Percentiles rank a stretch among this genome's conserved stretches.
Evolutionary conservation across 2,113 vertebrate genomes (phyloP).

Genomic region (Acinonyx jubatus): DNA sequence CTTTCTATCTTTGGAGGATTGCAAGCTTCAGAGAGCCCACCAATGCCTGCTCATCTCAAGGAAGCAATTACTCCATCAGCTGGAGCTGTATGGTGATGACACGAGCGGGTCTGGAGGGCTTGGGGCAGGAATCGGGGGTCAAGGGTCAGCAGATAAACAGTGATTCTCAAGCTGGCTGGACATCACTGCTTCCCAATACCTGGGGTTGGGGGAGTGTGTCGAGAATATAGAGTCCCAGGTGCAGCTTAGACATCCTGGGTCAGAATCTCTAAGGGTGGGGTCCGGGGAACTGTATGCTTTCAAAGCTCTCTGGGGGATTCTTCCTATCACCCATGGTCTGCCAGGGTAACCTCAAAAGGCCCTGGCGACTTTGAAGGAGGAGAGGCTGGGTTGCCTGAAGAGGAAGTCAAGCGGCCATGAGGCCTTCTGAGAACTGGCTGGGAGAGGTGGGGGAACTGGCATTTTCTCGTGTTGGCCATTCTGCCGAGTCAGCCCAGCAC

Average conservation of each 20-base stretch:
- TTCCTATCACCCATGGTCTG: not conserved
- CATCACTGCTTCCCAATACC: not conserved
- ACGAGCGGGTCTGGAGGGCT: not conserved
- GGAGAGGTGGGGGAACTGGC: not conserved
- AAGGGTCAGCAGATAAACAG: not conserved
- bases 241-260: not conserved
- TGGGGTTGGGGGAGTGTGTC: not conserved
- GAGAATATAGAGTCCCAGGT: not conserved
- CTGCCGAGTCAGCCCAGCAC: conserved; percentile 53
- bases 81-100: not conserved
- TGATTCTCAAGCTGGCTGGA: not conserved
- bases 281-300: not conserved
- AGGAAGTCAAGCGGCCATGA: not conserved
- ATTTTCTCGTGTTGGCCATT: not conserved
- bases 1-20: conserved; percentile 13
- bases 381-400: not conserved
- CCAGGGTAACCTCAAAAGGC: not conserved
- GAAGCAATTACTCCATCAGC: not conserved
- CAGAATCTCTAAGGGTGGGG: not conserved
- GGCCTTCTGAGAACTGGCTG: not conserved
- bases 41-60: not conserved
- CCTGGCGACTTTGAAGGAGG: not conserved
- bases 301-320: not conserved
- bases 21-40: not conserved
- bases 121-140: not conserved